A percentile compares a stretch with the other conserved stretches of the same genome.
Conservation (phyloP, 2,797 vertebrate genomes). For the Amniataba percoides region DNA sequence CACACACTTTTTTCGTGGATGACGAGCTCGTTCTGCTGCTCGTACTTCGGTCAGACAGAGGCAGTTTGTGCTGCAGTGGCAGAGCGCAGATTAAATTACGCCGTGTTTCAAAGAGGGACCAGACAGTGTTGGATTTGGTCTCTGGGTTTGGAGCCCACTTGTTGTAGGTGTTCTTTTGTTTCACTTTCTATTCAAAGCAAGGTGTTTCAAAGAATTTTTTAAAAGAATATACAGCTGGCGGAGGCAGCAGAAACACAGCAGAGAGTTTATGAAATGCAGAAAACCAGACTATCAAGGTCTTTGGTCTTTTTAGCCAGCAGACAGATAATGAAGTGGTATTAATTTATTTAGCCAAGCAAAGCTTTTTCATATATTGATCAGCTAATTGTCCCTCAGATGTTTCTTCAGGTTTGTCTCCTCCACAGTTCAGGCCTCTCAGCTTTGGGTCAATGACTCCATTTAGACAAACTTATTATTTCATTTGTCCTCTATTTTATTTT, state of each 20-base stretch:
- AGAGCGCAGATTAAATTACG: not conserved
- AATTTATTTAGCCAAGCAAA: not conserved
- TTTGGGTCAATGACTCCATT: not conserved
- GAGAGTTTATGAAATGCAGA: not conserved
- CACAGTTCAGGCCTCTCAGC: not conserved
- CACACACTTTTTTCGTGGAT: no score
- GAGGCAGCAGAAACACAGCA: not conserved
- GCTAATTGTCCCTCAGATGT: not conserved
- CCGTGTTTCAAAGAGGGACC: not conserved
- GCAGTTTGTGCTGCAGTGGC: not conserved
- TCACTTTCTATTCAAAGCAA: not conserved
- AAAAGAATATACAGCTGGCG: not conserved
- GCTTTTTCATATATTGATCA: constrained; percentile 8
- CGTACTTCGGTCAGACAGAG: not conserved
- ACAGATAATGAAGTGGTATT: not conserved
- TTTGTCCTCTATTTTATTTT: not conserved
- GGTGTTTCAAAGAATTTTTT: not conserved
- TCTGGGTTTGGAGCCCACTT: not conserved
- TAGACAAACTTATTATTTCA: not conserved
- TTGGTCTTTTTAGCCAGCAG: not conserved
- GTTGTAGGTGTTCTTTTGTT: constrained; percentile 7
- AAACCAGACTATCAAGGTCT: not conserved
- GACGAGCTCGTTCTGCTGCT: not conserved
- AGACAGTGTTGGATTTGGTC: not conserved
- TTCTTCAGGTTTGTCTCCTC: not conserved